phyloP scores from a whole-genome alignment of 2,113 vertebrate genomes.

The Oenanthe oenanthe region DNA sequence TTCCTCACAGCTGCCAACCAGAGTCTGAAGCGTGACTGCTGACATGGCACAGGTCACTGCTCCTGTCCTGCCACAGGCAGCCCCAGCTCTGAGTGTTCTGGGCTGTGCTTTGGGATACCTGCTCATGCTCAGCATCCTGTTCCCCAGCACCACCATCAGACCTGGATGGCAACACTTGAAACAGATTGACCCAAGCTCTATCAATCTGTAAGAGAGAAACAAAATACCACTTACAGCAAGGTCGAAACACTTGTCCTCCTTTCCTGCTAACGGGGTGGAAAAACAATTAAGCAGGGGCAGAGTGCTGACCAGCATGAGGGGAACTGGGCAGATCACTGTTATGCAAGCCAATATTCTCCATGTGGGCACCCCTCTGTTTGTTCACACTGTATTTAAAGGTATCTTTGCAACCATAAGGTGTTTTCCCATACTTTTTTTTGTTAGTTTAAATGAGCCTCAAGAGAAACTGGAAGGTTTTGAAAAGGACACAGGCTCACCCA shows the following conservation, averaged over 20 bases:
- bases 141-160: neutral
- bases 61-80: fast-evolving
- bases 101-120: neutral
- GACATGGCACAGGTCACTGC: neutral
- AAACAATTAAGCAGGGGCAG: neutral
- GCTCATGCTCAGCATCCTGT: neutral
- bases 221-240: neutral
- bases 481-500: neutral
- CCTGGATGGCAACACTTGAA: neutral
- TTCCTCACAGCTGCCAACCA: neutral
- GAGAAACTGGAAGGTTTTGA: neutral
- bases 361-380: neutral
- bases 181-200: neutral
- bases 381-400: neutral
- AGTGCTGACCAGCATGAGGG: neutral
- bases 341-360: neutral
- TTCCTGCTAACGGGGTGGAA: neutral
- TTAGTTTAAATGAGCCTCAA: neutral
- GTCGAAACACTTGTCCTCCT: constrained; percentile 2
- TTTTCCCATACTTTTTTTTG: neutral
- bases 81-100: neutral
- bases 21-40: neutral
- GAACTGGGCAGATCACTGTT: neutral
- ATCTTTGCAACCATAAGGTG: neutral
- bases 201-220: neutral